Evolutionary conservation across 2,888 invertebrate species (phyloP), one percentile per base, ranked within the genome.

Genomic region (Oxyteleia sp.): DNA sequence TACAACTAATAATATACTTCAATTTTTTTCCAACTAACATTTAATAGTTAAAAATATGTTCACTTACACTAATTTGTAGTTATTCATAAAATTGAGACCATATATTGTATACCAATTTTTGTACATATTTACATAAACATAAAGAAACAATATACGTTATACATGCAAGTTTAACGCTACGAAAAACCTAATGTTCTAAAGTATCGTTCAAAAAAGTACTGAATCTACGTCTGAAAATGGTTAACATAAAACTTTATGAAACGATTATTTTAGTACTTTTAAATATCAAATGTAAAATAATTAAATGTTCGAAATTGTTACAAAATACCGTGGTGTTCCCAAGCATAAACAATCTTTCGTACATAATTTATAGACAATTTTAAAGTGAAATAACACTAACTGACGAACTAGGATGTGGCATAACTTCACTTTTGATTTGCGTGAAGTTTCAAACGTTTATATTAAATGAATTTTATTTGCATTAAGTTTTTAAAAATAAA

Each of bases 71-170:
- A 76, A 66, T 66, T 59, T 59, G 55, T 76, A 59, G 10, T 47
- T 76, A 66, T 49, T 66, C 59, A 18, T 66, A 57, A 49, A 59
- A 16, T 59, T 59, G 66, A 59, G 49, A 76, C 66, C 55, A 66
- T 57, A 75, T 55, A 55, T 59, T 59, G 55, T 45, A 49, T 76
- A 76, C 61, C 61, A 76, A 76, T 76, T 59, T 76, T 68, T 74
- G 76, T 76, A 76, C 76, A 76, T 76, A 76, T 76, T 76, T 76
- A 80, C 80, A 72, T 53, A 8, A 61, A 74, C 29, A 15, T 66
- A 74, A 59, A 61, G 45, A 64, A 64, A 69, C 41, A n/a, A 64
- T 74, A 51, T 76, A 75, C 55, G 47, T 75, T 64, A 57, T 23
- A 55, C 32, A 71, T 35, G 45, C 20, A 57, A 61, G 20, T 45